Conservation (phyloP, 1,140 invertebrate species). For the Papilio machaon region DNA sequence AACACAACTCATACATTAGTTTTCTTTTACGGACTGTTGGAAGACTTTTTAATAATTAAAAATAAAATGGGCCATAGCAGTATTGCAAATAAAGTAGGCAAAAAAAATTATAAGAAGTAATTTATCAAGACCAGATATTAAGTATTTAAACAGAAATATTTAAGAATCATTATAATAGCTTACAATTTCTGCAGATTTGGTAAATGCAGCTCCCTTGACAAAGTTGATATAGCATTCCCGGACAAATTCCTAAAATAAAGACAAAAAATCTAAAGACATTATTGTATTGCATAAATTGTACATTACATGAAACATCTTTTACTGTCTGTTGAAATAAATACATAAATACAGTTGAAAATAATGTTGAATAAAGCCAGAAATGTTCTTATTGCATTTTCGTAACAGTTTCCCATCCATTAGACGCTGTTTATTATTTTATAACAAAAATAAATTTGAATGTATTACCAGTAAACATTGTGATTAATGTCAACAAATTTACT, state of each 20-base stretch:
- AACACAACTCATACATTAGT: conserved; percentile 28
- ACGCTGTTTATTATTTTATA: neutral
- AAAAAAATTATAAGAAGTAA: neutral
- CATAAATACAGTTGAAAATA: neutral
- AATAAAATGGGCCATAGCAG: no score
- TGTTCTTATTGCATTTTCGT: neutral
- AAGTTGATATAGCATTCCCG: conserved; percentile 75
- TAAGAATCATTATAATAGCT: conserved; percentile 41
- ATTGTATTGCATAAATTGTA: neutral
- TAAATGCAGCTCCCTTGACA: conserved; percentile 74
- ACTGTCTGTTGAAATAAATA: no score
- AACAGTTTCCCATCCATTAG: no score
- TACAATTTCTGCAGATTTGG: conserved; percentile 79
- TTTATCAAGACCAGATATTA: neutral
- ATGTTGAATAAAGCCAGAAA: neutral
- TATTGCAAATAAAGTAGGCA: no score
- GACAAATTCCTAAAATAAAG: conserved; percentile 73
- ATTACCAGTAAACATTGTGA: no score
- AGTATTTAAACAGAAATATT: no score
- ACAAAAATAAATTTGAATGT: no score
- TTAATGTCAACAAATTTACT: neutral
- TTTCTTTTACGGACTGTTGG: neutral
- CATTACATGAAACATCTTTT: neutral
- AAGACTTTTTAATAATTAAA: no score
- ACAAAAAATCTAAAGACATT: neutral